Base-by-base conservation (phyloP, 2,888 invertebrate species). In the Mayetiola destructor region DNA sequence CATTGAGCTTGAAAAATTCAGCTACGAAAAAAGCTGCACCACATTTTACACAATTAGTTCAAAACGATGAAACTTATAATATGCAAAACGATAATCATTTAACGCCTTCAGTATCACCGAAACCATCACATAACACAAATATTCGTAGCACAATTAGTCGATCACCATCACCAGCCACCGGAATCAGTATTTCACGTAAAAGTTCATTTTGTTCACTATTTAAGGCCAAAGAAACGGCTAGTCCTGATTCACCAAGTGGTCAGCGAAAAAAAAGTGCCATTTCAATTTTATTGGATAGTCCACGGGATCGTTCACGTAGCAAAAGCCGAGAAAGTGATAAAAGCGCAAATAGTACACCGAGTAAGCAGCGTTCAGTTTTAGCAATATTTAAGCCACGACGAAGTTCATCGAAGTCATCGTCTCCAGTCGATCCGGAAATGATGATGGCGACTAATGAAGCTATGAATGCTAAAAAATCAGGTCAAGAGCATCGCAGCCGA, bases 141-240 rank as follows among this genome's bases (percentile, higher is more conserved):
- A 73, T n/a, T n/a, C 71, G 73, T 56, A 61, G 63, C 1, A 53
- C 63, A 16, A 56, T 63, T 1, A 73, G 73, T 60, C 70, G 79
- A 29, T 56, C 56, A 23, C 87, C 88, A 27, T 77, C 80, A 1
- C 87, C 88, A 1, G 88, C 88, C 1, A 76, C 78, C 1, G 78
- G 79, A 1, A 73, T 73, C 0, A 76, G 79, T 0, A 76, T 80
- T 0, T 87, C 88, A 0, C 77, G 88, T 37, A 86, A 87, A 68
- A 87, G 85, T 64, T 88, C 88, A 32, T 87, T 88, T 66, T 83
- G 85, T 59, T 87, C 87, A 3, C 70, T 89, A 42, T 89, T 89
- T 66, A 82, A 84, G 68, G 82, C 85, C 61, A 81, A 81, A 63
- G 84, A 81, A 64, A 77, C 79, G 59, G 76, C 78, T 20, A 82